phyloP scores from a whole-genome alignment of 2,888 invertebrate species.

The Boloria selene region DNA sequence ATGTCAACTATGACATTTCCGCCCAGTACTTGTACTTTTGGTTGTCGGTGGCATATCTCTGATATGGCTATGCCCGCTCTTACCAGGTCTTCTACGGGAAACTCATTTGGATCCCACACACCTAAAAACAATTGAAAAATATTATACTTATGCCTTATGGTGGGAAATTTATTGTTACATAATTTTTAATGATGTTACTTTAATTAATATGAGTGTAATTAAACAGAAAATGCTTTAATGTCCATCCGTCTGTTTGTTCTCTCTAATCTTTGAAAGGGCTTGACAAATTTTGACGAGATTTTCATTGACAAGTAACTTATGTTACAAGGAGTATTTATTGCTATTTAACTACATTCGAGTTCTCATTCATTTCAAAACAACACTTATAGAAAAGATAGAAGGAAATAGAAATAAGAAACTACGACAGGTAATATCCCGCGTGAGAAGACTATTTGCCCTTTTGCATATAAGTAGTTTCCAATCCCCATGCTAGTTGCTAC shows the following conservation, averaged over 20 bases:
- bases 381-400: neutral
- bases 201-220: too few relatives aligned
- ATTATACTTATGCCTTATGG: too few relatives aligned
- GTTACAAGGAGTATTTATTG: too few relatives aligned
- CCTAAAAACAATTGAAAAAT: constrained; percentile 48
- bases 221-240: too few relatives aligned
- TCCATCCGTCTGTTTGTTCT: too few relatives aligned
- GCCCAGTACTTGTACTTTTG: constrained; percentile 67
- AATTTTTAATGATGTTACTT: too few relatives aligned
- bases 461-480: constrained; percentile 10
- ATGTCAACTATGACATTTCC: constrained; percentile 65
- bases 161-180: too few relatives aligned
- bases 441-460: neutral
- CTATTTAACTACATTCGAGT: too few relatives aligned
- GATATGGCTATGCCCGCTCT: constrained; percentile 58
- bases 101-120: constrained; percentile 67
- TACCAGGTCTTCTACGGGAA: constrained; percentile 63
- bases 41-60: constrained; percentile 65
- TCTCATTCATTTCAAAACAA: neutral
- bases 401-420: constrained; percentile 16
- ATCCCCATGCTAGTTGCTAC: constrained; percentile 2
- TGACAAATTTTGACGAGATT: too few relatives aligned
- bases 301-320: too few relatives aligned
- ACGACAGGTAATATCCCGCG: neutral
- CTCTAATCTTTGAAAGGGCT: too few relatives aligned